These are phyloP conservation scores for Cylindroiulus punctatus DNA, from an alignment of 2,888 invertebrate species.

Conservation along the genomic window DNA sequence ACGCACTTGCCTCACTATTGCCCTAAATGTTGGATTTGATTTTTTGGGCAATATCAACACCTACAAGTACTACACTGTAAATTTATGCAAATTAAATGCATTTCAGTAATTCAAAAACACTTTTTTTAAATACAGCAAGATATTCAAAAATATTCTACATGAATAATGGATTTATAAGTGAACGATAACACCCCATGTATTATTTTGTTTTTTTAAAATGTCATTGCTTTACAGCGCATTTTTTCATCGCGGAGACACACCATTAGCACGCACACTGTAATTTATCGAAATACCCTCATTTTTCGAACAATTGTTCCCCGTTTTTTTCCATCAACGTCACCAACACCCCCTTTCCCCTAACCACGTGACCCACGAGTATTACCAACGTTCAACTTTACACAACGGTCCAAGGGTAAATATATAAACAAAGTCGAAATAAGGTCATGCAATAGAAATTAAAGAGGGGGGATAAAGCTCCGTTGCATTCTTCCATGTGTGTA, in stretches of 20 bases:
- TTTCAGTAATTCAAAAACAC: no score
- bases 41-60: no score
- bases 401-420: conserved; percentile 42
- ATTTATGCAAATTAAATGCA: no score
- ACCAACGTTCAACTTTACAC: conserved; percentile 31
- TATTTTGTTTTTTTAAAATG: no score
- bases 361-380: background rate
- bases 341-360: conserved; percentile 42
- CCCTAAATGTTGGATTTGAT: no score
- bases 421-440: conserved; percentile 22
- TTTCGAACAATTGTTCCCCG: conserved; percentile 33
- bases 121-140: no score
- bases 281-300: conserved; percentile 34
- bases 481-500: conserved; percentile 38
- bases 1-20: no score
- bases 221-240: no score
- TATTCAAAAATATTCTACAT: no score
- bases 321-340: conserved; percentile 42
- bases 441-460: conserved; percentile 33
- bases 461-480: conserved; percentile 26
- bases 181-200: background rate
- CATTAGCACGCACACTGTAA: background rate
- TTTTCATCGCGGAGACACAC: no score
- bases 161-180: background rate
- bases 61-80: no score